Base-by-base conservation (phyloP, 2,113 vertebrate genomes). In the Pseudorhombus dupliciocellatus region DNA sequence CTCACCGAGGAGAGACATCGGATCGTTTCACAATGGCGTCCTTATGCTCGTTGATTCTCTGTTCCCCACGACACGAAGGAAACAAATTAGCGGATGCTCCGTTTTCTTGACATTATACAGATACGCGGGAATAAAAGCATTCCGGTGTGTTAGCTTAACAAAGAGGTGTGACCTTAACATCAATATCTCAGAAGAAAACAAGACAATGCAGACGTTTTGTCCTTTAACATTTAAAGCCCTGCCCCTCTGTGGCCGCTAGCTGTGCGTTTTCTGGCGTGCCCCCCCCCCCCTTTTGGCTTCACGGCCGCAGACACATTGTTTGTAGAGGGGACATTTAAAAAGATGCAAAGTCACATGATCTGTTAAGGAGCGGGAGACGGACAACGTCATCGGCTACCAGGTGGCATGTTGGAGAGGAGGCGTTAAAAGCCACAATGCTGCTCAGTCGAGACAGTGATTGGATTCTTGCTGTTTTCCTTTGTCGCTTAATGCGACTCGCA, bases 351-450 rank as follows among this genome's bases (percentile, higher is more conserved):
- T 80, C 70, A 83, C 58, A 68, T 20, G 37, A 70, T 77, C 31
- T 54, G 48, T 60, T 59, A 37, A 63, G 66, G 64, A 52, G 25
- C 65, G 63, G 75, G 66, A 84, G 80, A 81, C 46, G 26, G 68
- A 86, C 62, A 78, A 84, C 67, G 71, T 57, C 62, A 64, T 86
- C 70, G 75, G 79, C 80, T 84, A 88, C 74, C 25, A 40, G 64
- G 62, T 75, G 66, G 83, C 66, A 73, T 54, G 79, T 80, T 75
- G 34, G 25, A 74, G 85, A 80, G 52, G 70, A 81, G 77, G 53
- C 55, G 55, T 84, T 62, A 65, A 46, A 67, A 79, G 73, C 61
- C 61, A 66, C 53, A 73, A 50, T 58, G 51, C 42, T 53, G 34
- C 48, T 72, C 51, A 59, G 59, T 67, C 61, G 62, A 67, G 42